Base-by-base conservation (phyloP, 2,888 invertebrate species). In the Slavum lentiscoides region DNA sequence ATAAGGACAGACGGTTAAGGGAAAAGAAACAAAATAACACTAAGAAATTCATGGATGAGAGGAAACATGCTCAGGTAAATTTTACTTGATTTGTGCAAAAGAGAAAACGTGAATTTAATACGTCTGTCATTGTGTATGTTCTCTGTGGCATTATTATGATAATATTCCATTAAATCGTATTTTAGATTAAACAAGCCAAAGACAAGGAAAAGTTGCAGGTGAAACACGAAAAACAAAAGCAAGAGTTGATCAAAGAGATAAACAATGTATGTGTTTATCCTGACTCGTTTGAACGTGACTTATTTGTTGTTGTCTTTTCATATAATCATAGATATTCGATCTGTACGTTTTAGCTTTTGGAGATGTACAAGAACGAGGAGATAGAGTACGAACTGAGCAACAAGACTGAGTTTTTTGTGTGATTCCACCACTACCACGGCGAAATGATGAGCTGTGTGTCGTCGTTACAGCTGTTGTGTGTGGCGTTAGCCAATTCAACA, bases 21-120 rank as follows among this genome's bases (percentile, higher is more conserved):
- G 97, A 98, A 87, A 96, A 98, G 87, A 97, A 97, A 85, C 96
- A 97, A 86, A 98, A 97, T 87, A 98, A 98, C 87, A 97, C 96
- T 76, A 98, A 98, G 87, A 94, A 95, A 85, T 98, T 98, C 86
- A 92, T 97, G 89, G 98, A 98, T 84, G 98, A 98, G 87, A 90
- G 96, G 82, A 95, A 93, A 89, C 91, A 91, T 64, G 87, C 87
- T 13, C 87, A 87, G 75, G 85, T 85, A 82, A 82, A 72, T 59
- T 69, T 37, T 1, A 61, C 19, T 61, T 59, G 7, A 68, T 72
- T 58, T 59, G 55, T 7, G 2, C 1, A 49, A 69, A 69, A 30
- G 30, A 58, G n/a, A 37, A 58, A 70, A 69, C 4, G 6, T 19
- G 19, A 19, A 19, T 55, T 19, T 19, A 55, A 19, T 19, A 43